These are phyloP conservation scores for Iphiclides podalirius DNA, from an alignment of 2,888 invertebrate genomes.

Conservation along the genomic window DNA sequence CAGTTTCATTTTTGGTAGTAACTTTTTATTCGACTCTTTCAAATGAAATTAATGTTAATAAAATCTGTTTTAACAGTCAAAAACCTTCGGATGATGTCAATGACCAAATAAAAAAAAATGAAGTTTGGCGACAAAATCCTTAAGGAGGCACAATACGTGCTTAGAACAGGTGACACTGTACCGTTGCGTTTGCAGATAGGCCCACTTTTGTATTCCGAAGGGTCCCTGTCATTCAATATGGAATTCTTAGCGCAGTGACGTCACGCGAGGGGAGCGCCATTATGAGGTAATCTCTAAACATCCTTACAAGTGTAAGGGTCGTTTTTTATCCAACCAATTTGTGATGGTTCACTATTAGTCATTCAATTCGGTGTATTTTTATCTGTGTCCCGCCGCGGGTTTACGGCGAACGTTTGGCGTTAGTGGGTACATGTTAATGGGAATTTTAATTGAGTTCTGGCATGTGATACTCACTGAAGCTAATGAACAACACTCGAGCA, in stretches of 20 bases:
- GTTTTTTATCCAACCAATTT: conserved; percentile 20
- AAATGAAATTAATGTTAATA: no score
- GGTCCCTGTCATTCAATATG: conserved; percentile 44
- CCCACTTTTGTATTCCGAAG: conserved; percentile 47
- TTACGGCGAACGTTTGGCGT: no score
- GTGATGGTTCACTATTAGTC: conserved; percentile 11
- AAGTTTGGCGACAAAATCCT: conserved; percentile 12
- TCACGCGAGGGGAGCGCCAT: conserved; percentile 43
- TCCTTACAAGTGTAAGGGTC: conserved; percentile 40
- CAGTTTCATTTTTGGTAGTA: no score
- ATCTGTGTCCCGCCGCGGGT: no score
- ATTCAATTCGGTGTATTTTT: no score
- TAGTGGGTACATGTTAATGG: conserved; percentile 14
- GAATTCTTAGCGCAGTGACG: conserved; percentile 49
- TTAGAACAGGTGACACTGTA: conserved; percentile 32
- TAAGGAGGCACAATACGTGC: conserved; percentile 15
- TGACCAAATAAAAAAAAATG: no score
- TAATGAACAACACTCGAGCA: conserved; percentile 7
- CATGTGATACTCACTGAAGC: neutral
- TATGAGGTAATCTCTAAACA: conserved; percentile 63
- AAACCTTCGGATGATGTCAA: no score
- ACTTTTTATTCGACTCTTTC: no score
- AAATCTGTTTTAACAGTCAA: no score
- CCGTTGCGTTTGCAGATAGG: conserved; percentile 45
- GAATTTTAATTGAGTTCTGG: conserved; percentile 14